A percentile compares a stretch with the other conserved stretches of the same genome.
phyloP scores from a whole-genome alignment of 1,140 invertebrate genomes.

The Achroia grisella region DNA sequence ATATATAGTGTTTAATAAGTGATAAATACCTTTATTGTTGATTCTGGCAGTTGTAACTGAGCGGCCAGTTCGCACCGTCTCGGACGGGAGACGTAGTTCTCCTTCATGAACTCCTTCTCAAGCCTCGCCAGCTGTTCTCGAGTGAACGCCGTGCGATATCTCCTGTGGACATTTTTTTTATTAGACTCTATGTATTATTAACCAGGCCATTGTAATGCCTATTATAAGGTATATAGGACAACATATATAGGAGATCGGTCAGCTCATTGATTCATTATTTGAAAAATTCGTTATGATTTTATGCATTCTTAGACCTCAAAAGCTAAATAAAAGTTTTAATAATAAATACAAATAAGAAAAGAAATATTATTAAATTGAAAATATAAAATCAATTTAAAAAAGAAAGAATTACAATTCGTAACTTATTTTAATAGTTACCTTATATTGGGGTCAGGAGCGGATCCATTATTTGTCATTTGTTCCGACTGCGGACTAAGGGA shows the following conservation, averaged over 20 bases:
- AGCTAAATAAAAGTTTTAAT: neutral
- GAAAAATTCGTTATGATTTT: too few species aligned
- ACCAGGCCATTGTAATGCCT: too few species aligned
- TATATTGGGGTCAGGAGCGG: conserved; percentile 65
- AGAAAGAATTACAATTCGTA: neutral
- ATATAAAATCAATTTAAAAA: neutral
- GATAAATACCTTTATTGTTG: conserved; percentile 95
- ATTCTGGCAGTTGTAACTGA: conserved; percentile 94
- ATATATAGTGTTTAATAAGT: too few species aligned
- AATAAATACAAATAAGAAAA: conserved; percentile 1
- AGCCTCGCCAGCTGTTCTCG: conserved; percentile 93
- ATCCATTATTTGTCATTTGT: conserved; percentile 46
- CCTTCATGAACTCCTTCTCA: conserved; percentile 98
- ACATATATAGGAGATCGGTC: too few species aligned
- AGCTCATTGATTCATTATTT: too few species aligned
- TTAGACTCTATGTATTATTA: conserved; percentile 65
- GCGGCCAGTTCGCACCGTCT: conserved; percentile 96
- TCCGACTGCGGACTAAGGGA: conserved; percentile 58
- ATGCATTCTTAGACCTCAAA: too few species aligned
- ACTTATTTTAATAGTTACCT: conserved; percentile 28
- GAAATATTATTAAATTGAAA: neutral
- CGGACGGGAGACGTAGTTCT: conserved; percentile 98
- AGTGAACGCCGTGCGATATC: conserved; percentile 98
- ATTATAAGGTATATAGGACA: too few species aligned
- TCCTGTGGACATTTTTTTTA: conserved; percentile 69